Base-by-base conservation (phyloP, 2,113 vertebrate genomes). In the Pyrgilauda ruficollis region DNA sequence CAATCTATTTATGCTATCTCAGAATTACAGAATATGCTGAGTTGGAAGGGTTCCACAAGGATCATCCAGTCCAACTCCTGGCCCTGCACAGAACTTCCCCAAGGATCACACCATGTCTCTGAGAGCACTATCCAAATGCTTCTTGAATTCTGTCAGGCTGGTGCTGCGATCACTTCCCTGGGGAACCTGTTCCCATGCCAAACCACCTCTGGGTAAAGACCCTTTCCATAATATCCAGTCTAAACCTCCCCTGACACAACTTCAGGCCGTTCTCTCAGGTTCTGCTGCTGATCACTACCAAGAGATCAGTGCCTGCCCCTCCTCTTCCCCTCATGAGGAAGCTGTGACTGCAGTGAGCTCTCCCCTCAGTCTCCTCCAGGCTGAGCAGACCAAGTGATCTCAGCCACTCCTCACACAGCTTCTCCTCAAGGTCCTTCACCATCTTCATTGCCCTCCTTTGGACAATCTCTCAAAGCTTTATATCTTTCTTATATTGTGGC, bases 381-480 rank as follows among this genome's bases (percentile, higher is more conserved):
- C 20, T 64, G 21, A 43, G 19, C 26, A 43, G 58, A 61, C 5
- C 33, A 39, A 53, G 39, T 53, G 23, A 0, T 19, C 30, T 78
- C 47, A 62, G 15, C 7, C 2, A 1, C 12, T 53, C 23, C 19
- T 55, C 47, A 53, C 1, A 55, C 0, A 0, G 23, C 19, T 39
- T 62, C 23, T 2, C n/a, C n/a, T 87, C 15, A 24, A n/a, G 13
- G 15, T 16, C n/a, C 9, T 47, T 79, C 13, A 47, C 24, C 10
- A 14, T 47, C 24, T 11, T 30, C 0, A 0, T 11, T 9, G 20
- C 10, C 3, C 15, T 47, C 8, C 22, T 55, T 47, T 62, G 66
- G 28, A 1, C 7, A 7, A 28, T n/a, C 4, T 46, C 4, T 22
- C 2, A 55, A 5, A 30, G 28, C 24, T 72, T 72, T 21, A 11